Evolutionary conservation across 2,113 vertebrate species (phyloP).

Genomic region (Dolichallabes microphthalmus): DNA sequence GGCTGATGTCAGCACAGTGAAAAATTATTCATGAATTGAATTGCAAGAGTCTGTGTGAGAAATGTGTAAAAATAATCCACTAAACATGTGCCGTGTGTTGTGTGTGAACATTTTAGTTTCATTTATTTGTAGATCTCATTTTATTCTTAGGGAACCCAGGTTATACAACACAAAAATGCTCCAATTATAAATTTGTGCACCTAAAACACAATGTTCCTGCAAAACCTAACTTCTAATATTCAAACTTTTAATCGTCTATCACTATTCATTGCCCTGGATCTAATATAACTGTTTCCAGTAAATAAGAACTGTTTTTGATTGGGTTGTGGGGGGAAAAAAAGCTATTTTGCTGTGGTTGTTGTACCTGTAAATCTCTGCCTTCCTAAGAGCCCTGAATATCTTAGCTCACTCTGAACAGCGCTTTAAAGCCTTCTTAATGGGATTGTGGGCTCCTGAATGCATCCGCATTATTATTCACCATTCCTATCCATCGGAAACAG

Average conservation of each 20-base stretch:
- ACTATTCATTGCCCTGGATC: not conserved
- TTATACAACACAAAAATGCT: not conserved
- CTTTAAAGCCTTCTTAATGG: conserved; percentile 12
- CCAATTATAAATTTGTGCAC: not conserved
- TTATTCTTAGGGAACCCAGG: not conserved
- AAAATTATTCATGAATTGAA: not conserved
- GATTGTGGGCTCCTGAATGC: not conserved
- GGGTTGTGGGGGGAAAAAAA: not conserved
- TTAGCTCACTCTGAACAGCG: not conserved
- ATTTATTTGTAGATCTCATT: not conserved
- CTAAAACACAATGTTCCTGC: not conserved
- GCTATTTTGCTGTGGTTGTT: not conserved
- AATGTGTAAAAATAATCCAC: not conserved
- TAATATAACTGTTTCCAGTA: not conserved
- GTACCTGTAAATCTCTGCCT: not conserved
- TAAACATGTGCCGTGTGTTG: not conserved
- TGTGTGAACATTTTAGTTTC: not conserved
- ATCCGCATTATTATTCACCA: conserved; percentile 1
- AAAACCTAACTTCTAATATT: not conserved
- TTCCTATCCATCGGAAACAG: not conserved
- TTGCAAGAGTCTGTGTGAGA: not conserved
- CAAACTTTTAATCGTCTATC: not conserved
- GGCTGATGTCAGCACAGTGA: not conserved
- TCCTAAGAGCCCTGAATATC: not conserved
- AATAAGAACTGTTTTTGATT: conserved; percentile 1